Conservation (phyloP, 2,113 vertebrate species). For the Promerops cafer region DNA sequence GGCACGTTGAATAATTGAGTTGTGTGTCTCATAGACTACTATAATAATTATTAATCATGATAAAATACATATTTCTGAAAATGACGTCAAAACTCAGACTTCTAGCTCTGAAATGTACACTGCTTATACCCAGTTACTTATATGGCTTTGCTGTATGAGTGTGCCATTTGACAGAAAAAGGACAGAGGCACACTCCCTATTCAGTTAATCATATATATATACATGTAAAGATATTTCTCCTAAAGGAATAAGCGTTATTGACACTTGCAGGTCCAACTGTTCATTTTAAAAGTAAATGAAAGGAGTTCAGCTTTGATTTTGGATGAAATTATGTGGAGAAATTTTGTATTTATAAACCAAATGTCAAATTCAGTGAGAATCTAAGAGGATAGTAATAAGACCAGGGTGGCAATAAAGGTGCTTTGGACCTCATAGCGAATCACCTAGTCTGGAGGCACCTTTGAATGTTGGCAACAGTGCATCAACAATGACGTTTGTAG, state of each 20-base stretch:
- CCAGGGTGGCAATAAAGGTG: background rate
- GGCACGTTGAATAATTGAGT: background rate
- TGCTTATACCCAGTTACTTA: background rate
- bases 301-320: background rate
- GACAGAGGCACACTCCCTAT: background rate
- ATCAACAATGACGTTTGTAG: background rate
- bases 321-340: background rate
- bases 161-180: background rate
- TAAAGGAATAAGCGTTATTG: background rate
- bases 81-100: background rate
- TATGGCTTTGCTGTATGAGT: background rate
- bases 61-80: background rate
- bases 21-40: background rate
- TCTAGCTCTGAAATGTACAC: rapidly evolving
- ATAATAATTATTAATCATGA: background rate
- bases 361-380: background rate
- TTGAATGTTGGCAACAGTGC: background rate
- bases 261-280: background rate
- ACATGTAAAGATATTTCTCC: background rate
- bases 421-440: background rate
- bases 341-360: background rate
- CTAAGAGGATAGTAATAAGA: background rate
- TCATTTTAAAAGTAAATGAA: background rate
- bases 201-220: background rate
- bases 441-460: background rate